These are phyloP conservation scores for Drosophila siamana DNA, from an alignment of 2,888 invertebrate genomes.

Conservation along the genomic window DNA sequence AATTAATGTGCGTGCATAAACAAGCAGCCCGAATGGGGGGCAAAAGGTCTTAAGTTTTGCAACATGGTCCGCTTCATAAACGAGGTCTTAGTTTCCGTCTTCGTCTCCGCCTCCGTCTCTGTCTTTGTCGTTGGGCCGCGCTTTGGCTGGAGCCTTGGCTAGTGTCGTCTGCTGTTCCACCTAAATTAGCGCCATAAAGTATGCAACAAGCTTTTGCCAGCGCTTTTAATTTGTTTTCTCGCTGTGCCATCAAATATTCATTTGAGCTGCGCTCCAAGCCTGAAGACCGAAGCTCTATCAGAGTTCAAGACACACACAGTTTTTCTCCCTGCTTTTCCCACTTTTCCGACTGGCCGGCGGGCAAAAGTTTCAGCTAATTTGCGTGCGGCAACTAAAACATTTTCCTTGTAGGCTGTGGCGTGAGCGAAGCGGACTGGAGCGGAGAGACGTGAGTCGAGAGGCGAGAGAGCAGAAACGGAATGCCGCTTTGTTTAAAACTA, in stretches of 20 bases:
- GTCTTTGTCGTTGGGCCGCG: neutral
- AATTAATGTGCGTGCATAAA: constrained; percentile 80
- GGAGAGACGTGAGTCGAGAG: neutral
- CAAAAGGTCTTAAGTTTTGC: constrained; percentile 56
- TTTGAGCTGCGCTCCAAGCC: constrained; percentile 64
- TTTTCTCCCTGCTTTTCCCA: neutral
- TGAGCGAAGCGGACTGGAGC: neutral
- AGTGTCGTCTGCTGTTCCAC: constrained; percentile 52
- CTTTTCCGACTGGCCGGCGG: constrained; percentile 21
- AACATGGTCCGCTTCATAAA: constrained; percentile 47
- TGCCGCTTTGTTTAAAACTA: constrained; percentile 63
- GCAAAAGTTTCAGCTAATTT: constrained; percentile 74
- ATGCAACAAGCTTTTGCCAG: constrained; percentile 75
- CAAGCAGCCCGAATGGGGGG: constrained; percentile 41
- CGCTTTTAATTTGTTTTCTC: constrained; percentile 73
- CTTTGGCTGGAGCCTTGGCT: constrained; percentile 14
- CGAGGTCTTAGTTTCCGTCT: constrained; percentile 27
- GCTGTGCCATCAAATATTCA: constrained; percentile 71
- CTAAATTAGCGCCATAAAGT: constrained; percentile 79
- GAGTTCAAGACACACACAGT: constrained; percentile 54
- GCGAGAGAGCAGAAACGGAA: too few species aligned
- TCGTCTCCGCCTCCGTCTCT: constrained; percentile 5
- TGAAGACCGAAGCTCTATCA: constrained; percentile 41
- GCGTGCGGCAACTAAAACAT: constrained; percentile 70
- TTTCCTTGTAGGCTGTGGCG: constrained; percentile 53